Conservation (phyloP, 2,888 invertebrate genomes). For the Dynastes tityus region DNA sequence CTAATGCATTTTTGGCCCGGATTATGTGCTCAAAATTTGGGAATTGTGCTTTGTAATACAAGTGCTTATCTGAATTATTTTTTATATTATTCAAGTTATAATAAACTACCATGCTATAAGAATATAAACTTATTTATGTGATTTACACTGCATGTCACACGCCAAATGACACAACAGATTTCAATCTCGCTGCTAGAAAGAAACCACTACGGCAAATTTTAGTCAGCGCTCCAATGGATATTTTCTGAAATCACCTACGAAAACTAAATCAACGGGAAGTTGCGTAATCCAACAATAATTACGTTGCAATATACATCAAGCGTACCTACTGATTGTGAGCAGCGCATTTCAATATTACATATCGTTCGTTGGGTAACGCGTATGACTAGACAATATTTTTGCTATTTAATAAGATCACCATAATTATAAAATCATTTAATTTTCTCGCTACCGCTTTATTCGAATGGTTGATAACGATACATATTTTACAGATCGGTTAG, state of each 20-base stretch:
- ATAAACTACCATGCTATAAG: too few relatives aligned
- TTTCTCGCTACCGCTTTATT: conserved; percentile 24
- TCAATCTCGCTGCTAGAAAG: conserved; percentile 5
- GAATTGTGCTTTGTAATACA: too few relatives aligned
- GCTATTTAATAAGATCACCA: conserved; percentile 21
- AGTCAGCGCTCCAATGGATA: conserved; percentile 16
- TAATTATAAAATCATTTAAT: conserved; percentile 45
- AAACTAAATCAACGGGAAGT: conserved; percentile 37
- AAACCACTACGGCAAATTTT: not conserved
- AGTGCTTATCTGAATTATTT: too few relatives aligned
- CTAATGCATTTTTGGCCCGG: too few relatives aligned
- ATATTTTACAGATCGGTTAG: conserved; percentile 10
- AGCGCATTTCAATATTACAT: conserved; percentile 21
- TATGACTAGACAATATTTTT: conserved; percentile 30
- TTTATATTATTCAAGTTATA: too few relatives aligned
- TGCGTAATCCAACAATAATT: conserved; percentile 40
- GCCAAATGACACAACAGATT: not conserved
- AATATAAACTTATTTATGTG: too few relatives aligned
- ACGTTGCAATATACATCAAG: conserved; percentile 14
- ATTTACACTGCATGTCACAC: not conserved
- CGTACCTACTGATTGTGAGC: not conserved
- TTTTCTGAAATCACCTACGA: conserved; percentile 43
- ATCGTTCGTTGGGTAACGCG: conserved; percentile 30
- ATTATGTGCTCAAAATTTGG: too few relatives aligned
- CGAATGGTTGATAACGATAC: conserved; percentile 12